Evolutionary conservation across 2,797 vertebrate species (phyloP), one percentile per base, ranked within the genome.

Genomic region (Triplophysa yarkandensis): DNA sequence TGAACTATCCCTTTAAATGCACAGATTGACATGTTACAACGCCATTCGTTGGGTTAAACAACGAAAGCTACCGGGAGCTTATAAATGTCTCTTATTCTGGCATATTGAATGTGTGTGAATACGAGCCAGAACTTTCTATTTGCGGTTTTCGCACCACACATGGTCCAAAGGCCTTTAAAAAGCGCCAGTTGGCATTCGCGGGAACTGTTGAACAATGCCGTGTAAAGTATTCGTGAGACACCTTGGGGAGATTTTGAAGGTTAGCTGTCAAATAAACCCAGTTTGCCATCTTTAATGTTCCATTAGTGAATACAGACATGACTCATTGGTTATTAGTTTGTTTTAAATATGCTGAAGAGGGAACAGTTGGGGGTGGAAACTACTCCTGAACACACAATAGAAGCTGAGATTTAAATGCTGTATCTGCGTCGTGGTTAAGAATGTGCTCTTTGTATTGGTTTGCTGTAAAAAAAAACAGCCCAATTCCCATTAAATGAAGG

Each of bases 181-280:
- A 64, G 50, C 43, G 67, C 65, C 57, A 68, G 55, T 32, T 71
- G 60, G 21, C 41, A 9, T 68, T 76, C 58, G 9, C 44, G 43
- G 66, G 68, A 65, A 19, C 21, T 25, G 7, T 17, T 48, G 61
- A 77, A 43, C 67, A 71, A 57, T 28, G 21, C 55, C 0, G 9
- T 1, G 14, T 27, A 30, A 77, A 55, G 34, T 71, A 70, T 58
- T 75, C 30, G 43, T 28, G 52, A 60, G 64, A 48, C 72, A 75
- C 72, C 43, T 48, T 46, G 41, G 64, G 41, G 54, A 67, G 50
- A 36, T 27, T 74, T 46, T 75, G 63, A 75, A 48, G 72, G 71
- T 74, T 66, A 60, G 72, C 63, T 74, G 72, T 74, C 64, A 68
- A 60, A 68, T 75, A 68, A 67, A 68, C 50, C 23, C 43, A 50